Conservation (phyloP, 2,888 invertebrate species). For the Osmoderma eremita region DNA sequence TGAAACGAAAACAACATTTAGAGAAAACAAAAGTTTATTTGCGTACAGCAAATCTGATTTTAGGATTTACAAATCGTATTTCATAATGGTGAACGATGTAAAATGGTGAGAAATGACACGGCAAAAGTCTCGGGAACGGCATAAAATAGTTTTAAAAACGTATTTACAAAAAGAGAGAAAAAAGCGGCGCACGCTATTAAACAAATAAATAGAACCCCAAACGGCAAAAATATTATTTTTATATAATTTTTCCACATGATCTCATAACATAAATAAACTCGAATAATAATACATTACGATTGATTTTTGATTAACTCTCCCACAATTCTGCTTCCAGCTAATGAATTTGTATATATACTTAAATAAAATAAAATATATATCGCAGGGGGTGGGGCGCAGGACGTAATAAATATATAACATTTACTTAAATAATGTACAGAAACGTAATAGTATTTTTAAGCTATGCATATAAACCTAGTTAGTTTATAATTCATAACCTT, state of each 20-base stretch:
- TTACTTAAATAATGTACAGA: constrained; percentile 21
- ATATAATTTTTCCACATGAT: no score
- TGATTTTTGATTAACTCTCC: constrained; percentile 1
- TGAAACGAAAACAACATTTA: constrained; percentile 20
- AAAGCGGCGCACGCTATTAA: no score
- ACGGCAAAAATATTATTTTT: no score
- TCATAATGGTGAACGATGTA: constrained; percentile 17
- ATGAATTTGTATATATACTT: constrained; percentile 8
- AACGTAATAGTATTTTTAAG: constrained; percentile 11
- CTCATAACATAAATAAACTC: no score
- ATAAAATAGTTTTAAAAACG: constrained; percentile 4
- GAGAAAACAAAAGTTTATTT: constrained; percentile 37
- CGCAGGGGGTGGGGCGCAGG: neutral
- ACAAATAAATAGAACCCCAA: no score
- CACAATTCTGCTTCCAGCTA: constrained; percentile 1
- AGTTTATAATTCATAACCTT: neutral
- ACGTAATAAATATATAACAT: constrained; percentile 35
- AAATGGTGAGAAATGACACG: constrained; percentile 5
- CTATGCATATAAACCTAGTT: neutral
- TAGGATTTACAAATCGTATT: constrained; percentile 27
- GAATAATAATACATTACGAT: neutral
- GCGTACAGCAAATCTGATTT: constrained; percentile 25
- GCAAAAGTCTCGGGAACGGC: neutral
- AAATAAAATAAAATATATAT: constrained; percentile 36
- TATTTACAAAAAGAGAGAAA: neutral